Evolutionary conservation across 2,113 vertebrate genomes (phyloP).

Genomic region (Xyliphius kryptos): DNA sequence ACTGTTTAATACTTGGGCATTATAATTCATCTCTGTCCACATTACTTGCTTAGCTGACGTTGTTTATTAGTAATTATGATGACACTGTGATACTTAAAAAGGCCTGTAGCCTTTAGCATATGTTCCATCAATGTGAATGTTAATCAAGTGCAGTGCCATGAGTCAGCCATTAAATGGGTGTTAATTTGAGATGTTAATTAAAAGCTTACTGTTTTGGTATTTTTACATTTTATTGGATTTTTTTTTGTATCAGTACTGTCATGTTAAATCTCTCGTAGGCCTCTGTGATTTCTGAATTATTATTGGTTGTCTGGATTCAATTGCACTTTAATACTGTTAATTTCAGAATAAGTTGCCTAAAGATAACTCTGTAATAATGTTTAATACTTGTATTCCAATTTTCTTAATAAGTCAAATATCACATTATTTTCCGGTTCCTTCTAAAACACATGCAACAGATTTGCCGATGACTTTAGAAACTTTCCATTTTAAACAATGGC

Average conservation of each 20-base stretch:
- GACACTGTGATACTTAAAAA: constrained; percentile 44
- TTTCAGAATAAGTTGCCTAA: no score
- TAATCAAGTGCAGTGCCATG: constrained; percentile 30
- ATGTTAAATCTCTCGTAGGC: neutral
- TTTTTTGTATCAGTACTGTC: neutral
- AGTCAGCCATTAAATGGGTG: constrained; percentile 29
- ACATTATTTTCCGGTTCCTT: no score
- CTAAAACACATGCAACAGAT: no score
- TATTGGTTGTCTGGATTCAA: no score
- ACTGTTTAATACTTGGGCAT: constrained; percentile 50
- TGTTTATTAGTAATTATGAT: constrained; percentile 24
- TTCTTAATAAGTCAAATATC: no score
- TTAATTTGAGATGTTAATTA: constrained; percentile 38
- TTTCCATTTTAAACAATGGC: no score
- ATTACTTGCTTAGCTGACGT: constrained; percentile 11
- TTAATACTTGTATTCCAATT: no score
- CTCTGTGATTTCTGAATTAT: neutral
- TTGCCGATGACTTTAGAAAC: no score
- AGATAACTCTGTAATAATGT: no score
- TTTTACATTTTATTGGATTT: constrained; percentile 5
- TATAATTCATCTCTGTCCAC: constrained; percentile 26
- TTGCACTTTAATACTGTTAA: no score
- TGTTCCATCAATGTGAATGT: constrained; percentile 35
- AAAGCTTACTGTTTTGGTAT: constrained; percentile 22
- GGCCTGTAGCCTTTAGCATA: constrained; percentile 31